Evolutionary conservation across 1,140 invertebrate species (phyloP).

Genomic region (Drosophila neocordata): DNA sequence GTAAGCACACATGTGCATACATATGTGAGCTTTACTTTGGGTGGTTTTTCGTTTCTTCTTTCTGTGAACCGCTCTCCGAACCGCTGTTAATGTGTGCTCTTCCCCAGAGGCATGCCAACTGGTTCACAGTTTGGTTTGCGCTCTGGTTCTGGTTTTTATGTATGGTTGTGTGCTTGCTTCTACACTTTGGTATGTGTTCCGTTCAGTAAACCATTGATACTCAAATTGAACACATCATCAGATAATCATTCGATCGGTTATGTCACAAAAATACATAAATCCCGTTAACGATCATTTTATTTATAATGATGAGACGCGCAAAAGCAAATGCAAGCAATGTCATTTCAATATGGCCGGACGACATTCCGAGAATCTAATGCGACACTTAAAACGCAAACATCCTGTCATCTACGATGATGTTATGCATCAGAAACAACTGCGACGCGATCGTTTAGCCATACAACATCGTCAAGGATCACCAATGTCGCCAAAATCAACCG

Average conservation of each 20-base stretch:
- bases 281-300: constrained; percentile 52
- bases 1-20: not conserved
- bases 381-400: constrained; percentile 57
- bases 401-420: constrained; percentile 32
- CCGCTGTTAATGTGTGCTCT: constrained; percentile 33
- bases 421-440: constrained; percentile 29
- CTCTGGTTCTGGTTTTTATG: constrained; percentile 32
- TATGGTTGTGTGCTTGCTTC: not conserved
- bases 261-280: constrained; percentile 45
- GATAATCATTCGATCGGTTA: constrained; percentile 10
- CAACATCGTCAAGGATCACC: not conserved
- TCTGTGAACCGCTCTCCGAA: constrained; percentile 51
- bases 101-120: constrained; percentile 28
- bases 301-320: constrained; percentile 47
- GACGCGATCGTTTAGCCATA: constrained; percentile 21
- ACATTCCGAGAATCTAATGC: constrained; percentile 62
- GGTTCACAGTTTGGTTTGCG: constrained; percentile 56
- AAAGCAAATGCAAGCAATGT: constrained; percentile 56
- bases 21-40: not conserved
- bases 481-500: constrained; percentile 12
- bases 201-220: constrained; percentile 48
- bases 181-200: not conserved
- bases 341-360: constrained; percentile 54
- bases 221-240: constrained; percentile 35
- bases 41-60: constrained; percentile 19